Base-by-base conservation (phyloP, 2,113 vertebrate genomes). In the Anarrhichthys ocellatus region DNA sequence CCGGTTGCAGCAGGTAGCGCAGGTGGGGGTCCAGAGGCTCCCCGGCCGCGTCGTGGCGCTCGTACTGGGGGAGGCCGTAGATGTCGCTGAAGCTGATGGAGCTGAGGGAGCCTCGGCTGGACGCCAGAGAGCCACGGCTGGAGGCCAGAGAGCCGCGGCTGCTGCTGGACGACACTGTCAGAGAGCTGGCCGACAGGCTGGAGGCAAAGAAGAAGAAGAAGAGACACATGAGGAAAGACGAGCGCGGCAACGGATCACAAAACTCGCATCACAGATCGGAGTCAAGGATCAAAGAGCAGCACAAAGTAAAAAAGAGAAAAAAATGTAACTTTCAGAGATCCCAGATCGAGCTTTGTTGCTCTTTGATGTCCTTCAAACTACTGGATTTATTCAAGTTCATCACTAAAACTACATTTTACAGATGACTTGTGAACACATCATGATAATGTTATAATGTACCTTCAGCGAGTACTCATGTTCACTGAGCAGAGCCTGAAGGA, bases 11-110 rank as follows among this genome's bases (percentile, higher is more conserved):
- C 4, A 97, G 95, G 88, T 97, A 99, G 87, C 97, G 97, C 24
- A 97, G 88, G 61, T 97, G 96, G 22, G 97, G 92, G 59, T 97
- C 95, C 0, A 86, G 80, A 0, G 77, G 81, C 54, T 95, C 94
- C 20, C 61, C 83, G 0, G 73, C 89, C 2, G 93, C 76, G 0
- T 98, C 98, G 0, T 95, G 91, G 20, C 97, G 97, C 61, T 99
- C 98, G 0, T 97, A 99, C 88, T 98, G 98, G 0, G 98, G 98
- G 18, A 97, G 90, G 44, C 98, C 98, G 1, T 99, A 99, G 95
- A 99, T 99, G 94, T 99, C 98, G 0, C 95, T 99, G 90, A 99
- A 99, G 90, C 98, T 99, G 93, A 99, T 90, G 0, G 98, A 99
- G 94, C 98, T 99, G 64, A 99, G 95, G 9, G 98, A 99, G 27